Evolutionary conservation across 2,797 vertebrate species (phyloP).

Genomic region (Syngnathus acus): DNA sequence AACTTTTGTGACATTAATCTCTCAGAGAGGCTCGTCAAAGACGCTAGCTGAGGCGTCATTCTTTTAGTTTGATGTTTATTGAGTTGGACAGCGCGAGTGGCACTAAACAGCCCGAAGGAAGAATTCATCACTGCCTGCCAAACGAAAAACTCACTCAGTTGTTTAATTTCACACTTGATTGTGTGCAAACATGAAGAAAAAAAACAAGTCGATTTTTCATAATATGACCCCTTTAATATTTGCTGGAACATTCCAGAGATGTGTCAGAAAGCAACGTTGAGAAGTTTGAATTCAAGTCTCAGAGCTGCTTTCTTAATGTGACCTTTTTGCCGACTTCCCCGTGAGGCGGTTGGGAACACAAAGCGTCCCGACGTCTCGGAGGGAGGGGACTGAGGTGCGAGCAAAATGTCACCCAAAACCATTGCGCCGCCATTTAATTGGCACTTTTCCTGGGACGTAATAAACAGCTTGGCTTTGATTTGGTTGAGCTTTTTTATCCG

Average conservation of each 20-base stretch:
- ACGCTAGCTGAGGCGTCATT: too few relatives aligned
- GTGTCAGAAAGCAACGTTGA: too few relatives aligned
- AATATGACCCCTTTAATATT: background rate
- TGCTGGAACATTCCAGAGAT: background rate
- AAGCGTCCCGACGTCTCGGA: constrained; percentile 43
- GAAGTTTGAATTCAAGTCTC: constrained; percentile 19
- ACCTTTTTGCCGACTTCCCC: constrained; percentile 64
- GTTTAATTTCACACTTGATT: constrained; percentile 1
- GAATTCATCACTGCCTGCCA: too few relatives aligned
- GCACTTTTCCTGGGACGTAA: background rate
- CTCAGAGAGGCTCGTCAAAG: too few relatives aligned
- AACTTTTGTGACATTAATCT: too few relatives aligned
- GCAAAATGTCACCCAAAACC: constrained; percentile 20
- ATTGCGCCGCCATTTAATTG: constrained; percentile 9
- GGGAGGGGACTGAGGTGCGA: constrained; percentile 15
- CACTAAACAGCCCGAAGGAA: too few relatives aligned
- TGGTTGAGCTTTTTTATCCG: background rate
- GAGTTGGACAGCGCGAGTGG: background rate
- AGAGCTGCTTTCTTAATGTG: constrained; percentile 49
- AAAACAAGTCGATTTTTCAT: background rate
- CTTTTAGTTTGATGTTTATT: background rate
- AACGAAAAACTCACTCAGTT: background rate
- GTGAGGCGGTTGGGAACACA: constrained; percentile 35
- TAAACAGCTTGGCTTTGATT: constrained; percentile 1
- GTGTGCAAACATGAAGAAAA: background rate